Base-by-base conservation (phyloP, 2,113 vertebrate genomes). In the Melanerpes formicivorus region DNA sequence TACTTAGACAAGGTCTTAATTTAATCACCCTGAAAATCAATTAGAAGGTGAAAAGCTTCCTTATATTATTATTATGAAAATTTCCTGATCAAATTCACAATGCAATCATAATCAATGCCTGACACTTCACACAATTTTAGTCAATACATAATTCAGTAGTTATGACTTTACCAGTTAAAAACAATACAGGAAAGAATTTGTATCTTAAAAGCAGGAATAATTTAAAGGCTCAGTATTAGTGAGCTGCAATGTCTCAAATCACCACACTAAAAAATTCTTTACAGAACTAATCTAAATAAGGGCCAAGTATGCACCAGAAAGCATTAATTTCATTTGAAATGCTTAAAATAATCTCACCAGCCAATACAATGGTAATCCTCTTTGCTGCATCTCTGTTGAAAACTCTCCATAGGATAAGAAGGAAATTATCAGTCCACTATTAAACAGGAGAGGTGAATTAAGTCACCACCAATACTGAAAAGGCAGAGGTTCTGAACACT, bases 1-100 rank as follows among this genome's bases (percentile, higher is more conserved):
- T 83, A 94, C 95, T 96, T 93, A 96, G 87, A 96, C 84, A 96
- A 93, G 95, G 86, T 93, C 94, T 96, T 97, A 96, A 95, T 96
- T 94, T 96, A 95, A 96, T 95, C 82, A 1, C 72, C 75, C 63
- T 93, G 87, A 90, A 96, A 96, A 97, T 97, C 96, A 97, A 96
- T 97, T 95, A 95, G 93, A 94, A 95, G 93, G 90, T 95, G 93
- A 96, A 97, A 95, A 93, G 87, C 93, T 94, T 90, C 87, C 80
- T 92, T 90, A 94, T 94, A 93, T 91, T 95, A 90, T 95, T 95
- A 95, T 93, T 93, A 96, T 87, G 92, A 96, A 93, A 93, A 80
- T 95, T 96, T 96, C 60, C 80, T 94, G 87, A 93, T 96, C 92
- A 97, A 87, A 93, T 95, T 82, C 94, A 94, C 91, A 95, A 88